Percentiles rank a stretch among this genome's conserved stretches.
These are phyloP conservation scores for Eonycteris spelaea DNA, from an alignment of 2,113 vertebrate genomes.

Conservation along the genomic window DNA sequence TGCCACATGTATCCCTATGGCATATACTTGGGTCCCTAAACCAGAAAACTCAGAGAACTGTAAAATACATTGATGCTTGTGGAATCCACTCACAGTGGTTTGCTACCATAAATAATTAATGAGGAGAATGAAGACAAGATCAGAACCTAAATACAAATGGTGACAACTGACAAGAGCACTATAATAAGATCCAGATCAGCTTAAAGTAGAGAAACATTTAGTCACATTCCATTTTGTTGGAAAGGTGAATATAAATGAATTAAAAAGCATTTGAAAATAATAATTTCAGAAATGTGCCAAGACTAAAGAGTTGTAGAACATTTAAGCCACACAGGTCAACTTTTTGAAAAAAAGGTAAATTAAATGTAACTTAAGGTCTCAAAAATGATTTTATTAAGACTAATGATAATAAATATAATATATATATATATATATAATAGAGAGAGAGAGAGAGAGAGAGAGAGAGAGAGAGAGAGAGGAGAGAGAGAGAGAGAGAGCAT, in stretches of 20 bases:
- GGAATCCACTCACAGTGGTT: not conserved
- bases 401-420: not conserved
- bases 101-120: not conserved
- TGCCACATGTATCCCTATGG: not conserved
- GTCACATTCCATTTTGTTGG: not conserved
- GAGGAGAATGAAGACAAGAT: not conserved
- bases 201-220: not conserved
- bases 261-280: not conserved
- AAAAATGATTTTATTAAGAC: not conserved
- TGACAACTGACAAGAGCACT: not conserved
- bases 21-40: not conserved
- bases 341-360: not conserved
- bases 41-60: not conserved
- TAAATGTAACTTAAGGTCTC: not conserved
- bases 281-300: not conserved
- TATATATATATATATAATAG: not conserved
- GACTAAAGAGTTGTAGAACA: not conserved
- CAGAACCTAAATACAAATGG: not conserved
- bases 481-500: no score
- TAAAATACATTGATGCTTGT: not conserved
- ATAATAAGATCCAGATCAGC: not conserved
- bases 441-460: no score
- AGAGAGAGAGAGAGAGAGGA: no score
- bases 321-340: not conserved
- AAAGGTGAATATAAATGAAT: not conserved